Evolutionary conservation across 2,113 vertebrate genomes (phyloP), one percentile per base, ranked within the genome.

Genomic region (Macroglossus sobrinus): DNA sequence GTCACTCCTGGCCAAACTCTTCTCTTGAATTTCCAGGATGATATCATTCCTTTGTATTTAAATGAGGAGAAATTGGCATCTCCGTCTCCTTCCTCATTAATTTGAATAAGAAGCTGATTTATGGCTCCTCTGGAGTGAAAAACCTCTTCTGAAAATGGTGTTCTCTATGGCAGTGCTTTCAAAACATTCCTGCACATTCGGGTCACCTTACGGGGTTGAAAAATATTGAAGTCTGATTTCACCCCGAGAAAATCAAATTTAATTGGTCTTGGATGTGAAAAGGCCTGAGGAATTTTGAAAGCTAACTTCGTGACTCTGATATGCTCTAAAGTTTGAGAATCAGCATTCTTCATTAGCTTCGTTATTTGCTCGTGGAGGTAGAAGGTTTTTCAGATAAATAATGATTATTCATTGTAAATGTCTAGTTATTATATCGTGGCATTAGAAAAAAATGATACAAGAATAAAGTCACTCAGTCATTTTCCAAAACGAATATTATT

Each of bases 41-140:
- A 84, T 91, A 64, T 72, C 79, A 90, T 47, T 71, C 53, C 33
- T 84, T 89, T 92, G 97, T 92, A 92, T 90, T 79, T 93, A 93
- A 96, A 74, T 66, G 64, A 87, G 43, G 30, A 63, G 61, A 68
- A 75, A 75, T 53, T 82, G 50, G 74, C 28, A 64, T 64, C 53
- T 69, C 28, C 18, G 75, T 85, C 71, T 69, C 69, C 85, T 95
- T 92, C 38, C 45, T 74, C 8, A 61, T 95, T 92, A 61, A 84
- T 80, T 80, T 79, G n/a, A 71, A 75, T 40, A 45, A 66, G 50
- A 92, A 84, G n/a, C 30, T 50, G 45, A 74, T 45, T 84, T 87
- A 33, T 59, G 30, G 47, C n/a, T 59, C 2, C 33, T 87, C 24
- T 89, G 78, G 43, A 69, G 84, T 79, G 78, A 30, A 75, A 55